These are phyloP conservation scores for Hirtodrosophila confusa DNA, from an alignment of 2,888 invertebrate genomes.

Conservation along the genomic window DNA sequence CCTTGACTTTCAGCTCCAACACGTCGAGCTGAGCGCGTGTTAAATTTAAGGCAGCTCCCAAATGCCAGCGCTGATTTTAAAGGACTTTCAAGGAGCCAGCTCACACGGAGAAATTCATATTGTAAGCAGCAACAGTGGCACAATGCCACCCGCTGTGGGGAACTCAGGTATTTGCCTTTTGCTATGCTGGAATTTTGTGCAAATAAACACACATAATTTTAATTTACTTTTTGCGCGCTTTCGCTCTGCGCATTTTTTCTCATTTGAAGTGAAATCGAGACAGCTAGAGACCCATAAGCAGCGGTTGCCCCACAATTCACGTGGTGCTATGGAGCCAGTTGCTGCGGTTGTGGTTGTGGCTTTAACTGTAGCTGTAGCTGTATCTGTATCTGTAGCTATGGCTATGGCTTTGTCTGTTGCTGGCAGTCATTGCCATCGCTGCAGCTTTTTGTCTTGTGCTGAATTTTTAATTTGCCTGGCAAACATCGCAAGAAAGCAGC, in stretches of 20 bases:
- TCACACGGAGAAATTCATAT: background rate
- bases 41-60: slow-evolving; percentile 29
- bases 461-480: slow-evolving; percentile 77
- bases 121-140: slow-evolving; percentile 9
- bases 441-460: slow-evolving; percentile 65
- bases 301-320: slow-evolving; percentile 57
- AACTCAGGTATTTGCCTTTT: slow-evolving; percentile 40
- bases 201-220: slow-evolving; percentile 78
- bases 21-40: slow-evolving; percentile 10
- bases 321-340: slow-evolving; percentile 25
- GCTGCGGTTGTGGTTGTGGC: slow-evolving; percentile 6
- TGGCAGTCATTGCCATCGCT: slow-evolving; percentile 52
- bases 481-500: slow-evolving; percentile 53
- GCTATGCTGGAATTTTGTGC: slow-evolving; percentile 57
- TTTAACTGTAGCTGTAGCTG: slow-evolving; percentile 11
- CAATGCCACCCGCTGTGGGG: slow-evolving; percentile 21
- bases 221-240: slow-evolving; percentile 71
- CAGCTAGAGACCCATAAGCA: slow-evolving; percentile 74
- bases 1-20: slow-evolving; percentile 68
- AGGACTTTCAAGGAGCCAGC: slow-evolving; percentile 24
- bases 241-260: slow-evolving; percentile 59
- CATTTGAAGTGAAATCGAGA: slow-evolving; percentile 74
- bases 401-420: background rate
- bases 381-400: slow-evolving; percentile 5
- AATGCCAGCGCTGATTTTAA: slow-evolving; percentile 31